Evolutionary conservation across 1,140 invertebrate genomes (phyloP).

Genomic region (Apis laboriosa): DNA sequence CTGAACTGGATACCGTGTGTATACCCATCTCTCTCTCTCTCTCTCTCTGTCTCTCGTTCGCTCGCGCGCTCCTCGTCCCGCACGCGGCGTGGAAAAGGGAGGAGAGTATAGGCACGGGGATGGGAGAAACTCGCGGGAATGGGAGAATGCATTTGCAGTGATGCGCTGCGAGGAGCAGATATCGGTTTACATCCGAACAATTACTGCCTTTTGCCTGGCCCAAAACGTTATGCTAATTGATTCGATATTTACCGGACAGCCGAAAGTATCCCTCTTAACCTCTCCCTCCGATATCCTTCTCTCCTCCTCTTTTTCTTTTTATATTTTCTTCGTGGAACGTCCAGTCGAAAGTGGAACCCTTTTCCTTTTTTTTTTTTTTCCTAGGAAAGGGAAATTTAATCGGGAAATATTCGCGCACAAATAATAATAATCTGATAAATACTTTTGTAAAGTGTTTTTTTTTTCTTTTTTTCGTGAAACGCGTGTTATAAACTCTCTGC

Average conservation of each 20-base stretch:
- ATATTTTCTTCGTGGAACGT: not conserved
- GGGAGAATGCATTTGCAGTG: slow-evolving; percentile 41
- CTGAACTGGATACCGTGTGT: slow-evolving; percentile 51
- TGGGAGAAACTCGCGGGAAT: slow-evolving; percentile 8
- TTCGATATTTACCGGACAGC: slow-evolving; percentile 33
- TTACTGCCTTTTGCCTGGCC: slow-evolving; percentile 70
- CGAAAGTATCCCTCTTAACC: not conserved
- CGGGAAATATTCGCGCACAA: too few relatives aligned
- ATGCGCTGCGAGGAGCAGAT: slow-evolving; percentile 72
- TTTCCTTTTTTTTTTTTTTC: not conserved
- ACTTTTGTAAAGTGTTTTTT: too few relatives aligned
- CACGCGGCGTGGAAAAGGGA: not conserved
- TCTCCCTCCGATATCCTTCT: not conserved
- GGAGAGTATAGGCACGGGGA: not conserved
- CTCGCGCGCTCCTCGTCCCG: not conserved
- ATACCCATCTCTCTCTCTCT: not conserved
- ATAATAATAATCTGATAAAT: too few relatives aligned
- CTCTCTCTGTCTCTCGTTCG: too few relatives aligned
- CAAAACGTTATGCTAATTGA: slow-evolving; percentile 72
- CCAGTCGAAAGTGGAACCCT: not conserved
- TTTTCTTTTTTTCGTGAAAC: too few relatives aligned
- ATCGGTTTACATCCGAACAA: slow-evolving; percentile 74
- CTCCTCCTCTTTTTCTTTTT: not conserved
- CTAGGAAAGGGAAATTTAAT: too few relatives aligned
- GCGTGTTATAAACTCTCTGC: too few relatives aligned